phyloP scores from a whole-genome alignment of 2,113 vertebrate species.

The Lepisosteus osseus region DNA sequence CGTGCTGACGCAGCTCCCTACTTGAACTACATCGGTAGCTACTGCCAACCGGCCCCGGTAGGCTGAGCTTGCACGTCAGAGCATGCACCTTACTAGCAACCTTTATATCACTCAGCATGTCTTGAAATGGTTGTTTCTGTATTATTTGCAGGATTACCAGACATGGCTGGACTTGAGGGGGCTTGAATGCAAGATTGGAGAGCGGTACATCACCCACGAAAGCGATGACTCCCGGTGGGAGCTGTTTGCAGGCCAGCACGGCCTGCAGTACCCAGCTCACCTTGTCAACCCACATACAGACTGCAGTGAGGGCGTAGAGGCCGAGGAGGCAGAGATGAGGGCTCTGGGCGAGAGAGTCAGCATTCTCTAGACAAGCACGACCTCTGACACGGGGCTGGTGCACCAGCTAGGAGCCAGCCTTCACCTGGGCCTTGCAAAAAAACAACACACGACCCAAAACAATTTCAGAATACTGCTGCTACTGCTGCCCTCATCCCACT shows the following conservation, averaged over 20 bases:
- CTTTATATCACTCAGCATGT: not conserved
- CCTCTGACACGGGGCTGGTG: constrained; percentile 68
- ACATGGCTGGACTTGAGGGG: constrained; percentile 93
- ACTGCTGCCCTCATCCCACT: too few relatives aligned
- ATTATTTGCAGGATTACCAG: constrained; percentile 82
- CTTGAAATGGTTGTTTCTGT: constrained; percentile 21
- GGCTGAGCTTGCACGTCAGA: too few relatives aligned
- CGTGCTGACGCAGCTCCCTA: too few relatives aligned
- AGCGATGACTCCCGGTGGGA: constrained; percentile 93
- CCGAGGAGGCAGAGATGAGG: constrained; percentile 81
- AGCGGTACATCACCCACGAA: constrained; percentile 96
- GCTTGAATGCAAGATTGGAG: constrained; percentile 83
- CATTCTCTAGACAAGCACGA: constrained; percentile 77
- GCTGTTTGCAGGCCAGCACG: constrained; percentile 80
- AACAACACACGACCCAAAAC: not conserved
- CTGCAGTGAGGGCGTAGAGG: constrained; percentile 60
- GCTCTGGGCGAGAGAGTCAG: constrained; percentile 91
- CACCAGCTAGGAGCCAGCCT: constrained; percentile 33
- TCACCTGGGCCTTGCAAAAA: constrained; percentile 64
- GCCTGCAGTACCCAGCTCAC: constrained; percentile 79
- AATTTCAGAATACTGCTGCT: too few relatives aligned
- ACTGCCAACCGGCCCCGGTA: too few relatives aligned
- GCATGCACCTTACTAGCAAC: too few relatives aligned
- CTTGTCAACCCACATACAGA: constrained; percentile 61
- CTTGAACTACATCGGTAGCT: too few relatives aligned